phyloP scores from a whole-genome alignment of 2,113 vertebrate genomes.

The Sciurus niger region DNA sequence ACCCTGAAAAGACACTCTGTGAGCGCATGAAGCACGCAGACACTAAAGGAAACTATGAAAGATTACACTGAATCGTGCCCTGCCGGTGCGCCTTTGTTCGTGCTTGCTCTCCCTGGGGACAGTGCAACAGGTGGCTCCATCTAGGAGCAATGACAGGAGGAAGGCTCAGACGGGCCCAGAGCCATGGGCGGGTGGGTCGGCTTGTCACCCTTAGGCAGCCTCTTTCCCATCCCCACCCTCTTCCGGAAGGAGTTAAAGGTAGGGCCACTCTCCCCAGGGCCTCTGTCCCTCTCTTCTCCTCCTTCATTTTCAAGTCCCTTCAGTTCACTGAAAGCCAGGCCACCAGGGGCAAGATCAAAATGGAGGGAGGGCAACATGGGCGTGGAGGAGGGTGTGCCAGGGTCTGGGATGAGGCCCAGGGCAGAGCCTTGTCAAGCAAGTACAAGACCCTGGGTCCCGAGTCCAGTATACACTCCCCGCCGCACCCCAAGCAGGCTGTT shows the following conservation, averaged over 20 bases:
- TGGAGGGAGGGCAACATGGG: neutral
- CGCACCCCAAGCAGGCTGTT: neutral
- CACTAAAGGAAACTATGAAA: no score
- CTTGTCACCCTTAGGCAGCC: neutral
- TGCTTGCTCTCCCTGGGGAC: neutral
- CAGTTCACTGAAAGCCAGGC: neutral
- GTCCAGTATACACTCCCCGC: neutral
- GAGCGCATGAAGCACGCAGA: neutral
- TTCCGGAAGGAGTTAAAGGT: neutral
- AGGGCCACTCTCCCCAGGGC: no score
- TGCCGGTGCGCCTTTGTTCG: no score
- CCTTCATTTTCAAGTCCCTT: neutral
- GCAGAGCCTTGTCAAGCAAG: neutral
- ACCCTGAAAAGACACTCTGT: neutral
- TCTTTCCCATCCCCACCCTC: neutral
- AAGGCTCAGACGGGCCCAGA: no score
- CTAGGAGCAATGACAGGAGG: neutral
- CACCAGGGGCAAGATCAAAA: neutral
- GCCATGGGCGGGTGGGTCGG: accelerated
- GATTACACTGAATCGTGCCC: neutral
- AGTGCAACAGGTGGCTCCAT: neutral
- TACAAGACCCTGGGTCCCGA: neutral
- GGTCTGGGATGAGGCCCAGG: neutral
- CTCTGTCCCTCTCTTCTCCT: neutral
- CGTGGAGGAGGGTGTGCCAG: no score